Conservation (phyloP, 2,113 vertebrate genomes). For the Furnarius figulus region DNA sequence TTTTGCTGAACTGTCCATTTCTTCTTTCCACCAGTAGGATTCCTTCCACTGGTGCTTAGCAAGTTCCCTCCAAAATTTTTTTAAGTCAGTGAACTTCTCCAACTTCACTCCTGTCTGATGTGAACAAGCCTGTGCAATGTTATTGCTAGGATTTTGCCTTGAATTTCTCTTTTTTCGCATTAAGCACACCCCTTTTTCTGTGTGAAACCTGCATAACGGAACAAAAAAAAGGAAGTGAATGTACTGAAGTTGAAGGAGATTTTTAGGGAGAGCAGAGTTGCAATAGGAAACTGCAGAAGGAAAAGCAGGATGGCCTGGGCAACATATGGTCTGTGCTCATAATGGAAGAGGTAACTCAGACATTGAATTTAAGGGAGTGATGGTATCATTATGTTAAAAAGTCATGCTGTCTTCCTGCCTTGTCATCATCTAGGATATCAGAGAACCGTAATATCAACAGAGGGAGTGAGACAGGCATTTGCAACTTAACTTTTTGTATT, state of each 20-base stretch:
- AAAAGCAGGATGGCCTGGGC: not conserved
- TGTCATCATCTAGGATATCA: not conserved
- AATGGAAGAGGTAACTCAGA: not conserved
- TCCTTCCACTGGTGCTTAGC: not conserved
- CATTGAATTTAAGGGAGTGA: not conserved
- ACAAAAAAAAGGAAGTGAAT: not conserved
- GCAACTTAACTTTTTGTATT: not conserved
- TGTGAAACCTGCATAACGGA: not conserved
- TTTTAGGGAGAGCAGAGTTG: not conserved
- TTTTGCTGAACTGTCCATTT: not conserved
- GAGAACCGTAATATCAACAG: not conserved
- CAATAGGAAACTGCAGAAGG: not conserved
- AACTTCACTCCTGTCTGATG: not conserved
- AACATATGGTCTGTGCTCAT: rapidly evolving
- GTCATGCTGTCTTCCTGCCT: not conserved
- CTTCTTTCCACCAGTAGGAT: not conserved
- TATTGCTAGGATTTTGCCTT: not conserved
- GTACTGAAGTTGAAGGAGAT: not conserved
- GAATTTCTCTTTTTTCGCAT: not conserved
- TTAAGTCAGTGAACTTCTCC: not conserved
- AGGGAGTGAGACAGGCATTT: not conserved
- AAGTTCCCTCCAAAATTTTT: not conserved
- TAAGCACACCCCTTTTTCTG: not conserved
- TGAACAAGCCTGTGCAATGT: not conserved
- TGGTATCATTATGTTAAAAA: not conserved